Base-by-base conservation (phyloP, 2,888 invertebrate genomes). In the Spodoptera littoralis region DNA sequence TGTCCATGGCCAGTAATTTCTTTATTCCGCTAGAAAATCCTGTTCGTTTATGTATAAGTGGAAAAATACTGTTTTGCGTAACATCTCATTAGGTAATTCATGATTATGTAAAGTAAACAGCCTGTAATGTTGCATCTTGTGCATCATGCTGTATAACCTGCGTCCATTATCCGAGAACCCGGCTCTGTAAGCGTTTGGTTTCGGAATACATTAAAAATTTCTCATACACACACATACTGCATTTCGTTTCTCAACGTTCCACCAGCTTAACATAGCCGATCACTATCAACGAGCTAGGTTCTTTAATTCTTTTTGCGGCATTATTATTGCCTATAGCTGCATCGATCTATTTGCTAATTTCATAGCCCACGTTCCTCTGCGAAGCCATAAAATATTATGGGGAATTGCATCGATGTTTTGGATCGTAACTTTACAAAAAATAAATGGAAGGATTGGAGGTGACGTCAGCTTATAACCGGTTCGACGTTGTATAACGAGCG, bases 91-190 rank as follows among this genome's bases (percentile, higher is more conserved):
- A 83, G 73, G 79, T 81, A 82, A 86, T 77, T 73, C 77, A 70
- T 72, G 82, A 84, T 86, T 86, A 86, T 84, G 84, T 84, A 85
- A 84, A 83, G 65, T 77, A 77, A 80, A 81, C 79, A 77, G 77
- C 74, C 62, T 70, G 73, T 82, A 81, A 81, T 79, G 69, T 64
- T 59, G 64, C 71, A 60, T 80, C 78, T 80, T 77, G 78, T 78
- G 76, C 76, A 79, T 77, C 73, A 72, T 71, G 67, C 72, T 76
- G 77, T 73, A 71, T 67, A 77, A 71, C 70, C 71, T 55, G 68
- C 59, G 60, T 70, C 65, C 67, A 78, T 77, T 76, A 82, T 73
- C 63, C 64, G 50, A 79, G 76, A 76, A 79, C 75, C 75, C 64
- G 77, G 60, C 55, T 62, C 73, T 67, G 67, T 70, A 75, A 69